phyloP scores from a whole-genome alignment of 1,140 invertebrate species.

The Muscidifurax raptorellus region DNA sequence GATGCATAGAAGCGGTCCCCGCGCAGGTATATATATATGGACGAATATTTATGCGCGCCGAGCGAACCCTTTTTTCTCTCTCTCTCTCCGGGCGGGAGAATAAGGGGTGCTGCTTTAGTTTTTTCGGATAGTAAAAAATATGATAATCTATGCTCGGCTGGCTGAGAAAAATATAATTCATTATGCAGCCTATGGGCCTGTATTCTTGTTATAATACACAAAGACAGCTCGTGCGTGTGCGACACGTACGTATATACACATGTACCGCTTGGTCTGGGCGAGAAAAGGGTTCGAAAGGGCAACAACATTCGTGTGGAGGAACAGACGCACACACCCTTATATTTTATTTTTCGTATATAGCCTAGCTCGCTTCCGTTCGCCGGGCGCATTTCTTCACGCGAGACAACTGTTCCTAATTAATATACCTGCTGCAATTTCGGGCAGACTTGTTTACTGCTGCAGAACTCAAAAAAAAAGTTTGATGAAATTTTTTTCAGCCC shows the following conservation, averaged over 20 bases:
- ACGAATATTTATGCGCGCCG: constrained; percentile 62
- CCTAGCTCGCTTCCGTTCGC: not conserved
- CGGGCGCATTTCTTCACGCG: constrained; percentile 42
- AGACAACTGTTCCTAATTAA: constrained; percentile 54
- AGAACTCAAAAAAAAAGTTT: not conserved
- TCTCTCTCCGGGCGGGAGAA: constrained; percentile 40
- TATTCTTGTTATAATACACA: constrained; percentile 54
- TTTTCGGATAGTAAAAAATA: constrained; percentile 74
- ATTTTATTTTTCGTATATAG: not conserved
- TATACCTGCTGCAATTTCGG: constrained; percentile 47
- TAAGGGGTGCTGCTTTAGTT: constrained; percentile 57
- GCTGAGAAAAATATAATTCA: constrained; percentile 75
- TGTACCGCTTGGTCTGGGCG: constrained; percentile 65
- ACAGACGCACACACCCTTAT: constrained; percentile 33
- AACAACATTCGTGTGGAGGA: too few species aligned
- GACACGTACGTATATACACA: constrained; percentile 60
- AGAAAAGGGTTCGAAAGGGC: constrained; percentile 66
- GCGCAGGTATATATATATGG: constrained; percentile 56
- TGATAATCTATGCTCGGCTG: constrained; percentile 74
- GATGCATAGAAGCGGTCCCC: constrained; percentile 39
- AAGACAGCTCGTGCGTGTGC: constrained; percentile 28
- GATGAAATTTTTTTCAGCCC: constrained; percentile 23
- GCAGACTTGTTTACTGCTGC: too few species aligned
- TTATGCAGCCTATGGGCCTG: constrained; percentile 63
- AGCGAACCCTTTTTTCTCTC: constrained; percentile 58